phyloP scores from a whole-genome alignment of 2,113 vertebrate genomes.

The Sinosuthora webbiana region DNA sequence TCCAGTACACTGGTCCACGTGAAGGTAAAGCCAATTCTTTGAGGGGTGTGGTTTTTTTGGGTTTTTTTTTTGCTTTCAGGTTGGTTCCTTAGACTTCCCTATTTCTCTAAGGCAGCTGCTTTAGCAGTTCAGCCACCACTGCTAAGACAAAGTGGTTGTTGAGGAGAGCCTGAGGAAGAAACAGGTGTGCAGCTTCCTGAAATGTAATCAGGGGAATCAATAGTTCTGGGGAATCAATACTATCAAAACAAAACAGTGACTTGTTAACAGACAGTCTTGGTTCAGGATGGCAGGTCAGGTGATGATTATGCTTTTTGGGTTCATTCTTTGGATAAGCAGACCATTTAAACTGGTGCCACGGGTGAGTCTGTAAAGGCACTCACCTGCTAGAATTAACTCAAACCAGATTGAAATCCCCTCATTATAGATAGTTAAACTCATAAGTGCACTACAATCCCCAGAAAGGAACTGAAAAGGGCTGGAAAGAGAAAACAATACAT shows the following conservation, averaged over 20 bases:
- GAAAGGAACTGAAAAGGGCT: not conserved
- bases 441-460: not conserved
- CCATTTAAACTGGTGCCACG: not conserved
- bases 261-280: not conserved
- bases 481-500: not conserved
- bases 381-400: not conserved
- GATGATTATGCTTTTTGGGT: not conserved
- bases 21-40: not conserved
- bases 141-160: not conserved
- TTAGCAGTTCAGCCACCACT: not conserved
- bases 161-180: not conserved
- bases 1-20: accelerated
- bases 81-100: not conserved
- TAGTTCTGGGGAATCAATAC: not conserved
- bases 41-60: not conserved
- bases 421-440: not conserved
- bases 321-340: not conserved
- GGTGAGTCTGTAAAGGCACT: not conserved
- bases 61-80: not conserved
- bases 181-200: not conserved
- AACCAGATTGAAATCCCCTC: not conserved
- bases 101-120: not conserved
- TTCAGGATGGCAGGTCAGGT: not conserved
- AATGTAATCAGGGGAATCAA: not conserved
- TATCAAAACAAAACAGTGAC: not conserved